These are phyloP conservation scores for Dermochelys coriacea DNA, from an alignment of 2,797 vertebrate species.

Conservation along the genomic window DNA sequence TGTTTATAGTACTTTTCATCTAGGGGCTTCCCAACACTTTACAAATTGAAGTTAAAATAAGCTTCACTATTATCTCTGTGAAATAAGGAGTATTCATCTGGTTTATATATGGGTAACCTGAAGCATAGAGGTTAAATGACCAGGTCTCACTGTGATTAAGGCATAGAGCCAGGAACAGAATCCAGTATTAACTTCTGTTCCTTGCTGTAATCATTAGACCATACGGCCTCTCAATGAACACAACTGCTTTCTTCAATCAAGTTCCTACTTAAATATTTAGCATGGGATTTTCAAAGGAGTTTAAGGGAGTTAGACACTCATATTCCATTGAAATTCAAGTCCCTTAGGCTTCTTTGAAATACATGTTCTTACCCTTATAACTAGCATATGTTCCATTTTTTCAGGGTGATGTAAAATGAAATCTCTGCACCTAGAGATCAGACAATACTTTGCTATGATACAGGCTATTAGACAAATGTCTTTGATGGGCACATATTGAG, in stretches of 20 bases:
- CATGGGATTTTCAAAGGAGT: slow-evolving; percentile 37
- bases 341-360: slow-evolving; percentile 14
- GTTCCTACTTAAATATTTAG: slow-evolving; percentile 33
- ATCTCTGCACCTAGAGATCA: background rate
- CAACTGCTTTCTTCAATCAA: slow-evolving; percentile 15
- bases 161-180: background rate
- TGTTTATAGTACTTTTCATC: background rate
- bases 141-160: background rate
- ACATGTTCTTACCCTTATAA: background rate
- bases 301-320: slow-evolving; percentile 8
- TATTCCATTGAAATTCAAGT: slow-evolving; percentile 36
- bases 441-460: background rate
- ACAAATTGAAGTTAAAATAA: slow-evolving; percentile 4
- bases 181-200: background rate
- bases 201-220: background rate
- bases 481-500: background rate
- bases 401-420: background rate
- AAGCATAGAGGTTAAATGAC: background rate
- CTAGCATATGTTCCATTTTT: background rate
- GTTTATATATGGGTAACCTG: background rate
- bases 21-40: background rate
- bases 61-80: background rate
- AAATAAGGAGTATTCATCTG: background rate
- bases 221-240: background rate
- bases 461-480: background rate